phyloP scores from a whole-genome alignment of 2,888 invertebrate species.

The Rhabditoides inermis region DNA sequence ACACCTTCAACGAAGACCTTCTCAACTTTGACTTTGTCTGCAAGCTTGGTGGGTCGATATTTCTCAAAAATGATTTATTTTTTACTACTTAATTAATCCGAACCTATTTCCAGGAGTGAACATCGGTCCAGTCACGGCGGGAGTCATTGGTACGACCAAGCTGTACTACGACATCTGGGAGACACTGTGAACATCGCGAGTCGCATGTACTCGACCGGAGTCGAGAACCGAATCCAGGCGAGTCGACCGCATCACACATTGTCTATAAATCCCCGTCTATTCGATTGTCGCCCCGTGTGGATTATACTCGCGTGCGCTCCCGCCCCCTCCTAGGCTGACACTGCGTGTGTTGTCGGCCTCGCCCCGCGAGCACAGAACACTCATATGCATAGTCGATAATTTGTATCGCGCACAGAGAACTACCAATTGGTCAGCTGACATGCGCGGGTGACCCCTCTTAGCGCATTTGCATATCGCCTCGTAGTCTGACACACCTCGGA shows the following conservation, averaged over 20 bases:
- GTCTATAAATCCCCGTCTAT: too few species aligned
- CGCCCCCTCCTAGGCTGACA: not conserved
- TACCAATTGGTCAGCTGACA: too few species aligned
- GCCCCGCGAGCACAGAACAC: not conserved
- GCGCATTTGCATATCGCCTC: too few species aligned
- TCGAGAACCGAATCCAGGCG: conserved; percentile 68
- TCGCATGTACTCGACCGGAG: conserved; percentile 91
- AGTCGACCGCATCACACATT: too few species aligned
- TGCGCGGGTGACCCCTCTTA: too few species aligned
- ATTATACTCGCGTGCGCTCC: not conserved
- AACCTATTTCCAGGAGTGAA: conserved; percentile 66
- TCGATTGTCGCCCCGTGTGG: too few species aligned
- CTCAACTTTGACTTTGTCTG: conserved; percentile 79
- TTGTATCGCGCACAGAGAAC: too few species aligned
- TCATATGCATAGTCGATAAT: too few species aligned
- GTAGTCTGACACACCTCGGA: too few species aligned
- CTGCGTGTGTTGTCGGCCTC: not conserved
- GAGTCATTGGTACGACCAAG: conserved; percentile 83
- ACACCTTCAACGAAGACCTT: conserved; percentile 78
- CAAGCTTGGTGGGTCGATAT: conserved; percentile 54
- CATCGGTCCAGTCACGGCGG: conserved; percentile 84
- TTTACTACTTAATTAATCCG: not conserved
- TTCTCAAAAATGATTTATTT: not conserved
- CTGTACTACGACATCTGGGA: conserved; percentile 94
- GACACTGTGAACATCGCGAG: conserved; percentile 95